Base-by-base conservation (phyloP, 1,140 invertebrate species). In the Phymastichus coffea region DNA sequence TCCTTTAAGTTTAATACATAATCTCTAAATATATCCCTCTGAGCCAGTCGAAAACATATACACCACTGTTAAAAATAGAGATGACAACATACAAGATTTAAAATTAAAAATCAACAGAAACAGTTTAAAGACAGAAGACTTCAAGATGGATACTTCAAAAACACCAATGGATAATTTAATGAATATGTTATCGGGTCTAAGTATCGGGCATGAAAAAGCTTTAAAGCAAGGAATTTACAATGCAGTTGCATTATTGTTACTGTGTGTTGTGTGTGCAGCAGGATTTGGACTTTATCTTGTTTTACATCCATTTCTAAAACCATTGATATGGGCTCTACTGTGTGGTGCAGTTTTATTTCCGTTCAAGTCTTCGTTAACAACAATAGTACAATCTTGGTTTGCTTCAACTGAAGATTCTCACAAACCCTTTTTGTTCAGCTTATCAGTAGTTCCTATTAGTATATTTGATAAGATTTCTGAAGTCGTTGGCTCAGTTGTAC, bases 271-370 rank as follows among this genome's bases (percentile, higher is more conserved):
- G 63, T 85, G 84, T 67, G 84, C 83, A 2, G 89, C 88, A 10
- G 82, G 86, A 22, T 90, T 87, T 68, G 90, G 92, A 4, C 83
- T 96, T 14, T 95, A 93, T 71, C 85, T 89, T 61, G 88, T 94
- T 44, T 76, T 97, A 4, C 88, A 92, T 70, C 93, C 94, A 0
- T 98, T 98, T 78, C 84, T 97, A 15, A 90, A 93, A 68, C 93
- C 95, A 0, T 72, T 98, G 28, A 84, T 97, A 57, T 99, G 95
- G 95, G 95, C 95, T 4, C 78, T 97, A 43, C 76, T 99, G 14
- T 93, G 94, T 74, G 94, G 94, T 12, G 92, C 92, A 8, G 88
- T 94, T 30, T 81, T 97, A 22, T 91, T 95, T 76, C 94, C 94
- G 0, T 89, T 95, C 65, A 97, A 97, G 71, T 82, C 86, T 54